Conservation (phyloP, 2,797 vertebrate genomes). For the Anguilla pacifica region DNA sequence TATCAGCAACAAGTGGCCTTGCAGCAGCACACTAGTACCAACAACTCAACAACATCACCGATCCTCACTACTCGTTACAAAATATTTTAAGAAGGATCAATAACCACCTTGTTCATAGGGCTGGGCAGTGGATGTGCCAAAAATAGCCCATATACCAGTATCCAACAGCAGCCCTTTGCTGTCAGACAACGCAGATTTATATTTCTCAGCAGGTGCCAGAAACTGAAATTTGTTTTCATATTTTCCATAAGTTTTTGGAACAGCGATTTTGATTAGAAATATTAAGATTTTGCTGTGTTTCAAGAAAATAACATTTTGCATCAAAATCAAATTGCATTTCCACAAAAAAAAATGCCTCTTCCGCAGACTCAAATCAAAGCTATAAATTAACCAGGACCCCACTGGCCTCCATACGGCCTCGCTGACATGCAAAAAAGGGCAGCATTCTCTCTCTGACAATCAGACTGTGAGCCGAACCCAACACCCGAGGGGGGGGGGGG, state of each 20-base stretch:
- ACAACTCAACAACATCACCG: not conserved
- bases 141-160: not conserved
- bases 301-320: not conserved
- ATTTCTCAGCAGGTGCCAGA: not conserved
- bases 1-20: slow-evolving; percentile 7
- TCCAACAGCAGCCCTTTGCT: not conserved
- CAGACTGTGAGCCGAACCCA: not conserved
- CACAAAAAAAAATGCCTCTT: not conserved
- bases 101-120: not conserved
- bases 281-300: not conserved
- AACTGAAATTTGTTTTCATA: not conserved
- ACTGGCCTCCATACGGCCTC: not conserved
- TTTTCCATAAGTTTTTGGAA: not conserved
- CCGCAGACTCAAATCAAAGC: not conserved
- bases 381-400: not conserved
- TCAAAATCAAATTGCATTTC: not conserved
- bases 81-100: not conserved
- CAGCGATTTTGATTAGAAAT: not conserved
- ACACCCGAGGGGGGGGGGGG: not conserved
- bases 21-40: not conserved
- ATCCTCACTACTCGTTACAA: not conserved
- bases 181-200: not conserved
- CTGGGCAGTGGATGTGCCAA: not conserved
- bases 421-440: slow-evolving; percentile 7
- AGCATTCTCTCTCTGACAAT: slow-evolving; percentile 9